Base-by-base conservation (phyloP, 1,140 invertebrate genomes). In the Vanessa atalanta region DNA sequence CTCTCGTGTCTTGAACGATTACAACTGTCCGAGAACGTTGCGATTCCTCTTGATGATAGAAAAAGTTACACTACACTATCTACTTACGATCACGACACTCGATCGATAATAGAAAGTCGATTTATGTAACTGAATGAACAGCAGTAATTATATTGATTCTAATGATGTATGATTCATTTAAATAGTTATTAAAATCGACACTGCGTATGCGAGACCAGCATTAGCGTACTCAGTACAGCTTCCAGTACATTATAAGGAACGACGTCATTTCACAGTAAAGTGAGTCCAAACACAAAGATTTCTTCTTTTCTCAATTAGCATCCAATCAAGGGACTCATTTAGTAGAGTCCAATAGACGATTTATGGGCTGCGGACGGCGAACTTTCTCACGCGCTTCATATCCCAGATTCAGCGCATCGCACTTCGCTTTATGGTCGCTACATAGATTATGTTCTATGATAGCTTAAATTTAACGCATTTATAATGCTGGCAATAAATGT, bases 311-410 rank as follows among this genome's bases (percentile, higher is more conserved):
- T 88, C 84, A 89, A 89, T 90, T 87, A 89, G 82, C 82, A 85
- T 86, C 83, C 77, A 87, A 90, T 89, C 82, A 92, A 90, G 82
- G 83, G 84, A 84, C 80, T 86, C 88, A 84, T 89, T 90, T 86
- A 90, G 79, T 82, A 77, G 76, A 78, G 78, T 76, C 79, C 72
- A 76, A 83, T 86, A 81, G 37, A 88, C 79, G 80, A 87, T 89
- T 90, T 90, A 89, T 85, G 83, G 82, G 75, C 79, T 61, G 50
- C 67, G 61, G 72, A 69, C 79, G 71, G 75, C 72, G 64, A 66
- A 83, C 82, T 89, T 92, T 92, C 90, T 90, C 90, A 89, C 86
- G 86, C 80, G 70, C 65, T 82, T 82, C 79, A 80, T 76, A 78
- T 77, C 72, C 72, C 69, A 82, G 78, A 81, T 85, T 85, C 79